Conservation (phyloP, 2,113 vertebrate species). For the Gila orcuttii region DNA sequence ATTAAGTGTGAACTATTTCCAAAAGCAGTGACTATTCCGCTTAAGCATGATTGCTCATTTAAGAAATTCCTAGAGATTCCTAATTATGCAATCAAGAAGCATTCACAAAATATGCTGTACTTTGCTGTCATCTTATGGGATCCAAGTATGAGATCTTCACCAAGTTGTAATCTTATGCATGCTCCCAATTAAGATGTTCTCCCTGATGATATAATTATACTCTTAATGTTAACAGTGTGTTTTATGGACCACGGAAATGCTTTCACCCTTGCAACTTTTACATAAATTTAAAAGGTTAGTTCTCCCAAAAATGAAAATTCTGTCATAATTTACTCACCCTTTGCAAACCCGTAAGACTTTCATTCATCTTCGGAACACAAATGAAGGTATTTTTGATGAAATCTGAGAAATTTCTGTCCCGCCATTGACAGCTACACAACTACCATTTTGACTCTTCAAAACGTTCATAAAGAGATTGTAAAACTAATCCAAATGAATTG, state of each 20-base stretch:
- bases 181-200: not conserved
- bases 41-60: conserved; percentile 29
- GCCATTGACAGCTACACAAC: too few species aligned
- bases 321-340: too few species aligned
- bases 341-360: too few species aligned
- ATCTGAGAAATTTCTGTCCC: too few species aligned
- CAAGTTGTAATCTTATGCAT: conserved; percentile 4
- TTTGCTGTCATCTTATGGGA: not conserved
- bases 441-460: too few species aligned
- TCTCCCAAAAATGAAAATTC: too few species aligned
- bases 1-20: not conserved
- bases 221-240: not conserved
- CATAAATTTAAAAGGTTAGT: not conserved
- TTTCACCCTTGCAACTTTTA: not conserved
- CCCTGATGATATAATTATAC: not conserved
- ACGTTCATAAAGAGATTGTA: too few species aligned
- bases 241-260: not conserved
- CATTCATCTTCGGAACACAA: too few species aligned
- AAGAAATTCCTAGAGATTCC: not conserved
- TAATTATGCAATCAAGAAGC: conserved; percentile 20
- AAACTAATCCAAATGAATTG: too few species aligned
- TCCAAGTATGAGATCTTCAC: not conserved
- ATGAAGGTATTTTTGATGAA: too few species aligned
- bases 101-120: conserved; percentile 1
- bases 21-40: not conserved